Base-by-base conservation (phyloP, 2,113 vertebrate species). In the Ascaphus truei region DNA sequence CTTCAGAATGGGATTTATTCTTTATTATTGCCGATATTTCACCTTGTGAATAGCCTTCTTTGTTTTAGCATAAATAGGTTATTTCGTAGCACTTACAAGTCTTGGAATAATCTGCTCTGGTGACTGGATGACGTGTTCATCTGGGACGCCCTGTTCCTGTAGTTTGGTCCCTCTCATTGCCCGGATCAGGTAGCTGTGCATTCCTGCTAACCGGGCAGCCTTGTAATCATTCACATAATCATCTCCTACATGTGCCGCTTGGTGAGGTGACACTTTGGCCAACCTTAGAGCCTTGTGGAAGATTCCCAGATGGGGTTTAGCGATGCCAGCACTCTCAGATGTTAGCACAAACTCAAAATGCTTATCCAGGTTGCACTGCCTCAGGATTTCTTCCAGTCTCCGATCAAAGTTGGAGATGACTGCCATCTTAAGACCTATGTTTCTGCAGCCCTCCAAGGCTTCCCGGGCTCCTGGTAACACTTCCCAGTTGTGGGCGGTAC, bases 331-430 rank as follows among this genome's bases (percentile, higher is more conserved):
- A 1, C 77, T 83, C 77, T 97, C 95, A 0, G 96, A 97, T 3
- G 92, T 95, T 71, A 98, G 58, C 53, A 98, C 65, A 64, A 98
- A 98, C 13, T 87, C 84, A 0, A 98, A 99, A 76, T 95, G 76
- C 20, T 86, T 77, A 50, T 81, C 78, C 25, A 99, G 90, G 43
- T 76, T 71, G 61, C 92, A 91, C 9, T 47, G 81, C 0, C 1
- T 57, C 33, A 99, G 81, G 53, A 98, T 80, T 5, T 20, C 72
- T 67, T 94, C 90, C 11, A 99, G 83, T 2, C 96, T 87, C 2
- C 0, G 76, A 65, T 99, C 96, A 3, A 98, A 99, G 83, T 98
- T 99, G 68, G 96, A 99, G 11, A 99, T 72, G 0, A 95, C 88
- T 0, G 85, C 95, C 72, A 93, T 87, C 59, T 60, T 81, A 64